A percentile compares a stretch with the other conserved stretches of the same genome.
phyloP scores from a whole-genome alignment of 2,797 vertebrate species.

The Spinus olivaceus region DNA sequence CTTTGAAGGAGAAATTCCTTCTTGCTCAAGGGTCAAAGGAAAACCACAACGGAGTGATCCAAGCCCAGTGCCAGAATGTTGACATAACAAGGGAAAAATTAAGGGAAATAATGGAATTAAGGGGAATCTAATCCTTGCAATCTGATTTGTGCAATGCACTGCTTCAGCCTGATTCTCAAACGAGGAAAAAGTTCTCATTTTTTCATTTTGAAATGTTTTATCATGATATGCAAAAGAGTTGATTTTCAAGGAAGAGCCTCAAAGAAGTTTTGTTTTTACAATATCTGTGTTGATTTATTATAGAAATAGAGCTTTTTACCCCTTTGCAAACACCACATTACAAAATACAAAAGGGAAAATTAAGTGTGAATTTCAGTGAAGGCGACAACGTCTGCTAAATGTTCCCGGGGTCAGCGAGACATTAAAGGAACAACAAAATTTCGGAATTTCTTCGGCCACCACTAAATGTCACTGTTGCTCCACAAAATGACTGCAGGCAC shows the following conservation, averaged over 20 bases:
- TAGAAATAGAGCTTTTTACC: background rate
- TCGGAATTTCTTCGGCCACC: background rate
- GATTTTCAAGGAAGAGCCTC: background rate
- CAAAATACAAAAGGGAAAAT: background rate
- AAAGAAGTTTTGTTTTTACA: background rate
- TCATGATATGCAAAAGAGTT: background rate
- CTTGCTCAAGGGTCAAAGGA: background rate
- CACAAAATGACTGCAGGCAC: background rate
- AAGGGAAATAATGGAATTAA: background rate
- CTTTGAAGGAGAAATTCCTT: background rate
- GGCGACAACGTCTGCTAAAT: rapidly evolving
- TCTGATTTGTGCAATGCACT: background rate
- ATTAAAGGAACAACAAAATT: background rate
- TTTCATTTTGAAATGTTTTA: background rate
- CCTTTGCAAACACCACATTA: background rate
- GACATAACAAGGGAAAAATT: background rate
- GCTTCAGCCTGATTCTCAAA: background rate
- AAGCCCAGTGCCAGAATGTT: background rate
- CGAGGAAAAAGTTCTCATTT: background rate
- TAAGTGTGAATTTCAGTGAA: background rate
- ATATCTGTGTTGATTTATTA: background rate
- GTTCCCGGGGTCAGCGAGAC: rapidly evolving
- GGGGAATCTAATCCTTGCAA: background rate
- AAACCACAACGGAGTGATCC: background rate
- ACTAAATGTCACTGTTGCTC: conserved; percentile 60